Percentiles rank a stretch among this genome's conserved stretches.
phyloP scores from a whole-genome alignment of 2,113 vertebrate species.

The Sapajus apella region DNA sequence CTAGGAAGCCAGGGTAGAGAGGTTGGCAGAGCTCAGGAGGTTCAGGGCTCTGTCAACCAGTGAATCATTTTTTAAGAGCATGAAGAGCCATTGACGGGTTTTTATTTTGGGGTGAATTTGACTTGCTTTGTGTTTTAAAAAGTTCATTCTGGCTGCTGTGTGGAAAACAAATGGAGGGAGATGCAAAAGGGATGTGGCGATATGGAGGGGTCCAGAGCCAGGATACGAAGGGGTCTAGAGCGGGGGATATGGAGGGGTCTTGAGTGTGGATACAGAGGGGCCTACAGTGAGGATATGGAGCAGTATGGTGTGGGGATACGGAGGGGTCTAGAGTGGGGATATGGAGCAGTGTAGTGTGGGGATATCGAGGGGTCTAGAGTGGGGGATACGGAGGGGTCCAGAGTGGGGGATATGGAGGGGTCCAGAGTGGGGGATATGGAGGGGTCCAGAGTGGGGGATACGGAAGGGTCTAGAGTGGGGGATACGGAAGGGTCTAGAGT shows the following conservation, averaged over 20 bases:
- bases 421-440: background rate
- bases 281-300: too few relatives aligned
- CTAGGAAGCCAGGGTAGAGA: background rate
- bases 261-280: background rate
- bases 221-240: background rate
- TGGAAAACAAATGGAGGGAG: background rate
- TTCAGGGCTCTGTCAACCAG: too few relatives aligned
- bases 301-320: too few relatives aligned
- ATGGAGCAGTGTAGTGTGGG: too few relatives aligned
- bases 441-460: too few relatives aligned
- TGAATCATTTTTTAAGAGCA: too few relatives aligned
- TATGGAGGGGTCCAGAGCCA: too few relatives aligned
- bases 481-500: background rate
- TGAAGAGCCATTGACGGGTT: background rate
- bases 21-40: background rate
- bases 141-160: background rate
- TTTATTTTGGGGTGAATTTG: background rate
- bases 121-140: conserved; percentile 13
- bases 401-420: too few relatives aligned
- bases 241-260: background rate
- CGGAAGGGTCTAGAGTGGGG: rapidly evolving
- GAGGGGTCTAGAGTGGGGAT: background rate
- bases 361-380: background rate
- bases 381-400: background rate
- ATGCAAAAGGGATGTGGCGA: background rate